Evolutionary conservation across 2,113 vertebrate species (phyloP), one percentile per base, ranked within the genome.

Genomic region (Anseranas semipalmata): DNA sequence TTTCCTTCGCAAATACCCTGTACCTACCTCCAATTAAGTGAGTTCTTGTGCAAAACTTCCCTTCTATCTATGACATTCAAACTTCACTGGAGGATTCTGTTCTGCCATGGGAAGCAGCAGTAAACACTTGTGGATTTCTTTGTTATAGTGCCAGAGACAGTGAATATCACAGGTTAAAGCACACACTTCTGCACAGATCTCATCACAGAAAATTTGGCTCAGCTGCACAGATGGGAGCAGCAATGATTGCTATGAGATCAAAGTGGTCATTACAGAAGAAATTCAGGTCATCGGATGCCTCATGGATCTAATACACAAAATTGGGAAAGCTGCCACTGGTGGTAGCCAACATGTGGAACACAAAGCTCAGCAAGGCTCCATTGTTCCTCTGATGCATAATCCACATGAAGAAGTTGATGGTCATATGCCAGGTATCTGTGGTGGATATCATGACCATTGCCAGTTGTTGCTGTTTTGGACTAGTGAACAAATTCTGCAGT

Each of bases 331-430:
- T 89, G 30, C 19, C 66, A 59, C 72, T 17, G 19, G 12, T n/a
- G 27, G 16, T 25, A 9, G 8, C 13, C 9, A 3, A 15, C 13
- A 37, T 3, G 8, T 12, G 20, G 48, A 63, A 68, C 1, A 1
- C 21, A 73, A 39, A 68, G 5, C 28, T 66, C 22, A 6, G 7
- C 25, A 46, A 11, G 15, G 41, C 35, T 78, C 53, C 13, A 7
- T 37, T 25, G 25, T 24, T 73, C 18, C 32, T 53, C 68, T 30
- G 27, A 3, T 32, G 12, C 25, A 52, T 17, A 50, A n/a, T 10
- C 13, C 24, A 53, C 37, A 33, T 16, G 37, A 52, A 46, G 24
- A 81, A 53, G 22, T 41, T 53, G 8, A 59, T 70, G 58, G 45
- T 22, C 30, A 59, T 45, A 18, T 52, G 16, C 24, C 9, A 48